Base-by-base conservation (phyloP, 2,888 invertebrate species). In the Parthenolecanium corni region DNA sequence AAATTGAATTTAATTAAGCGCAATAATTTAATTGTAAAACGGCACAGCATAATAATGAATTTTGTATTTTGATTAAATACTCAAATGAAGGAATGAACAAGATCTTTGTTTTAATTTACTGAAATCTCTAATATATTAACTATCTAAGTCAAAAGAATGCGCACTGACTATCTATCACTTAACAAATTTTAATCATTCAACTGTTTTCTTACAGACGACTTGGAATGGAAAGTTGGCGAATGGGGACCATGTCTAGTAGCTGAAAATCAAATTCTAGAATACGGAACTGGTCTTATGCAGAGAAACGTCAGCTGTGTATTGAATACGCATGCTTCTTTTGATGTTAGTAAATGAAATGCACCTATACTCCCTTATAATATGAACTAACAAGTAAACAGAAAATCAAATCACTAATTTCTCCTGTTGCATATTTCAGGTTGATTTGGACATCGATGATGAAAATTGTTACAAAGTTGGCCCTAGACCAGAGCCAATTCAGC, bases 211-310 rank as follows among this genome's bases (percentile, higher is more conserved):
- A 5, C 67, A 72, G 72, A 71, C 54, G 70, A 70, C 62, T 67
- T 72, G 36, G 70, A 71, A 65, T 72, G 72, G 72, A 67, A 70
- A 58, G 69, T 69, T 21, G 69, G 70, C 5, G 68, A 70, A 42
- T 72, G 72, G 72, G 71, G 71, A 2, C 71, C 70, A 14, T 71
- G 72, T 52, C 66, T 67, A 12, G 66, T 66, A 6, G 68, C 67
- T 11, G 67, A 68, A 42, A 66, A 67, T 53, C 64, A 65, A 18
- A 65, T 65, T 21, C 52, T 65, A 9, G 64, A 65, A 16, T 67
- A 69, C 56, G 68, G 67, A 52, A 66, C 64, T 42, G 72, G 72
- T 18, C 66, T 70, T 36, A 71, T 69, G 67, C 69, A 70, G 57
- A 66, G 72, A 40, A 70, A 70, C 57, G 70, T 71, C 12, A 69